Evolutionary conservation across 30 jellyfish, hydroid and myxozoan genomes (phyloP), one percentile per base, ranked within the genome.

Genomic region (Cassiopea xamachana): DNA sequence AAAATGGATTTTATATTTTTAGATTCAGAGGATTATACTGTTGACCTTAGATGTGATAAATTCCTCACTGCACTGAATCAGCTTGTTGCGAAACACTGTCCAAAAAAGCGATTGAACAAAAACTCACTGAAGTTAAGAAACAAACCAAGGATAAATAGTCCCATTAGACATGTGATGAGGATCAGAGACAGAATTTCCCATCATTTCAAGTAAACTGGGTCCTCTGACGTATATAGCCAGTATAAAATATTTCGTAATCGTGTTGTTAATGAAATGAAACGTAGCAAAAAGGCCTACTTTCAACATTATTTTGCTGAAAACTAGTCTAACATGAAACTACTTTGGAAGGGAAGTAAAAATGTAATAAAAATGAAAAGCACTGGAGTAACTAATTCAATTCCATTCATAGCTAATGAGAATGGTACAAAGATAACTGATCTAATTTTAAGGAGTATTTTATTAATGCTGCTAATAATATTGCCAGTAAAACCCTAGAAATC

Each of bases 161-260:
- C 58, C 18, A 86, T 74, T 59, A 13, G 10, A 86, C 55, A 68
- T 55, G 75, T 83, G 88, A 86, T 86, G 88, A 86, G 92, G 47
- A 75, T 74, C 82, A 74, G 82, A 75, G 93, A 86, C 64, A 77
- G 50, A 48, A 7, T 86, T 51, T 86, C 75, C 39, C 89, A 86
- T 58, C 87, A 75, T 72, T 78, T 75, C 69, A 86, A 75, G 39
- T 47, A 49, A 48, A 78, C 62, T 76, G 64, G 75, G 46, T 86
- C 88, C 69, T 60, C 17, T 71, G 59, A 69, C 46, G 48, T 70
- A 46, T 77, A 17, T 17, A 48, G 61, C 55, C 74, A 78, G 2
- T 86, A 19, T 69, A 86, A 86, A 86, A 88, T 10, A 64, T 86
- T 86, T 60, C 89, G 93, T 77, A 86, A 86, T 75, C 93, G 73